Evolutionary conservation across 1,140 invertebrate genomes (phyloP), one percentile per base, ranked within the genome.

Genomic region (Tetranychus cinnabarinus): DNA sequence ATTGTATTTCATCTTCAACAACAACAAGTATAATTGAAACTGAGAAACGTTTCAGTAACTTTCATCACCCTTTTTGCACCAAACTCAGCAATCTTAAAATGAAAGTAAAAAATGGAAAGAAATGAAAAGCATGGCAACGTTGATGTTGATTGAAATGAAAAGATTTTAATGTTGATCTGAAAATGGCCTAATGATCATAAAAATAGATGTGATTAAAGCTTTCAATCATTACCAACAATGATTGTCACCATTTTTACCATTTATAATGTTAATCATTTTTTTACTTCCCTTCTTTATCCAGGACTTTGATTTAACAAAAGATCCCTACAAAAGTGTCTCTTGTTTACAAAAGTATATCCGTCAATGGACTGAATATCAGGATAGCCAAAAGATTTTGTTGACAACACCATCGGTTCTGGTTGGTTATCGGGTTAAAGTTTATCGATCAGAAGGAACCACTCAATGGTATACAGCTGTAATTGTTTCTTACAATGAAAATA

Each of bases 401-500:
- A 83, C 82, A 46, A 86, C 85, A 23, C 85, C 86, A 0, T 83
- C 82, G 52, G 82, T 87, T n/a, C 76, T 88, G 56, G 81, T 85
- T 34, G 86, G 86, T 8, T 87, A 84, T 69, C 74, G 86, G 15
- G 83, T 86, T 15, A 82, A 88, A 71, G 85, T 88, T 59, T 88
- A 88, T 73, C 75, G 86, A 23, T 81, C 81, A 7, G 83, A 86
- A 68, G 86, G 86, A 33, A 86, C 86, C 39, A 88, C 85, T 0
- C 86, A 88, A 73, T 88, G 85, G 85, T 89, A 87, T 73, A 88
- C 85, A 2, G 85, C 85, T 50, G 85, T 88, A 68, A 88, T 88
- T 67, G 81, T 86, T 61, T 83, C 84, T 50, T 85, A 86, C 74
- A 87, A 87, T 72, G 82, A 86, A 68, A 78, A 80, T 64, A 84